Evolutionary conservation across 2,113 vertebrate species (phyloP), one percentile per base, ranked within the genome.

Genomic region (Rhagologus leucostigma): DNA sequence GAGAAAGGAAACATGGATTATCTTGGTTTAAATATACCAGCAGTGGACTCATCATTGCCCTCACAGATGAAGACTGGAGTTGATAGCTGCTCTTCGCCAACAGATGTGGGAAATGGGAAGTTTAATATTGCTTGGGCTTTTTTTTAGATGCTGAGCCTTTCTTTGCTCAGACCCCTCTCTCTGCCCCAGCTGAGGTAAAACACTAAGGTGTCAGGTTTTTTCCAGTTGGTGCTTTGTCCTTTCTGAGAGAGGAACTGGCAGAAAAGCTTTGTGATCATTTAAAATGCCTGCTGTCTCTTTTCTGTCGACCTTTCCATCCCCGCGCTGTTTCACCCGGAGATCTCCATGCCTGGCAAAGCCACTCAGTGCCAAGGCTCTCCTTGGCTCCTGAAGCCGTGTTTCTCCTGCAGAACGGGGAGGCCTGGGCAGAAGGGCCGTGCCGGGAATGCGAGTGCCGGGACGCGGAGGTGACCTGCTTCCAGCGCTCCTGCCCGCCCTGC

Each of bases 401-500:
- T 87, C 39, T 71, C 18, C 1, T 3, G 30, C 81, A 99, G 99
- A 93, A 97, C 2, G 95, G 97, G 26, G 96, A 98, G 70, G 97
- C 68, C 8, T 99, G 99, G 98, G 90, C 89, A 2, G 99, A 99
- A 3, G 98, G 98, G 11, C 95, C 56, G 1, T 99, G 99, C 67
- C 79, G 91, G 16, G 87, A 98, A 21, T 99, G 99, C 9, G 97
- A 99, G 56, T 99, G 99, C 82, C 96, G 17, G 14, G 95, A 95
- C 0, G 89, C 95, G 7, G 97, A 91, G 47, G 98, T 99, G 88
- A 98, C 95, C 35, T 99, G 99, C 96, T 99, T 98, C 32, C 97
- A 98, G 69, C 98, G 76, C 13, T 98, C 99, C 77, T 99, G 99
- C 84, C 97, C 96, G 2, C 98, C 98, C 1, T 99, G 99, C 90